Evolutionary conservation across 2,113 vertebrate genomes (phyloP).

Genomic region (Coreoperca whiteheadi): DNA sequence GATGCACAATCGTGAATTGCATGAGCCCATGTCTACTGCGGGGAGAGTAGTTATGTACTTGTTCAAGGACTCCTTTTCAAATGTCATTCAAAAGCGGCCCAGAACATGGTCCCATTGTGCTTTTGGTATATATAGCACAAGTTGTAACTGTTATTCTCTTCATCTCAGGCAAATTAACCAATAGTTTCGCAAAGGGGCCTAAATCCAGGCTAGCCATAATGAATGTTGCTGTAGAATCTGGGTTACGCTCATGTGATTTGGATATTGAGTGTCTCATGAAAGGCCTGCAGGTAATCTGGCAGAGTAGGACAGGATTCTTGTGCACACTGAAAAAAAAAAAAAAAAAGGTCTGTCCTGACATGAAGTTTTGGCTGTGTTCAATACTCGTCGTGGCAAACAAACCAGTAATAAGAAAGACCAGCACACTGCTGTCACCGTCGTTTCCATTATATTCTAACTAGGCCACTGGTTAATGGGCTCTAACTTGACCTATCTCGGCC

Average conservation of each 20-base stretch:
- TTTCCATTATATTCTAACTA: neutral
- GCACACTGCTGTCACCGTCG: neutral
- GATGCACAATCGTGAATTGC: neutral
- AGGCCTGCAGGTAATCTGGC: slow-evolving; percentile 48
- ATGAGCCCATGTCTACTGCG: neutral
- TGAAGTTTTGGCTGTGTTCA: slow-evolving; percentile 4
- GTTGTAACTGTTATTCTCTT: slow-evolving; percentile 3
- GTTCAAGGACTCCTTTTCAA: neutral
- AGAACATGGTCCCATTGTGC: neutral
- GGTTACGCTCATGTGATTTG: slow-evolving; percentile 32
- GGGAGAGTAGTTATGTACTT: neutral
- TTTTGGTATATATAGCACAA: neutral
- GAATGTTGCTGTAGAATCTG: slow-evolving; percentile 35
- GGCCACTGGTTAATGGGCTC: neutral
- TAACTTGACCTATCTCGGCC: slow-evolving; percentile 4
- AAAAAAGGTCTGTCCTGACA: neutral
- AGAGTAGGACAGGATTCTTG: neutral
- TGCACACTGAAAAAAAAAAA: neutral
- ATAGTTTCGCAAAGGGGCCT: slow-evolving; percentile 28
- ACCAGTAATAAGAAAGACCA: neutral
- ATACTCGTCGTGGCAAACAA: neutral
- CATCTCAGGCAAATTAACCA: slow-evolving; percentile 6
- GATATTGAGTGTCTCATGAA: slow-evolving; percentile 18
- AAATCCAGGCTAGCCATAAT: slow-evolving; percentile 40
- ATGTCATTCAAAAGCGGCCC: neutral